phyloP scores from a whole-genome alignment of 1,140 invertebrate genomes.

The Drosophila tristis region DNA sequence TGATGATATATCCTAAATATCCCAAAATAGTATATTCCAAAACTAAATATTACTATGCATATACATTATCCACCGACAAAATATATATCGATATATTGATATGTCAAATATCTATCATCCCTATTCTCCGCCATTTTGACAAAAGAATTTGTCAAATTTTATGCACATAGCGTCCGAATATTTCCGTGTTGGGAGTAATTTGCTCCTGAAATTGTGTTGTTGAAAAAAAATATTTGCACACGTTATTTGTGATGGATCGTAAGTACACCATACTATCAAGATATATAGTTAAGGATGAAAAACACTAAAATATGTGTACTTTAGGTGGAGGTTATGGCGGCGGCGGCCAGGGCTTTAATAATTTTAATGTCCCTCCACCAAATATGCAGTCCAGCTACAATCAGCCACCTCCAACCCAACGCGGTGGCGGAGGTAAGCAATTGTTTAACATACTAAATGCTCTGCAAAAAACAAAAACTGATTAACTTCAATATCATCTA shows the following conservation, averaged over 20 bases:
- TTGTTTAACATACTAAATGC: background rate
- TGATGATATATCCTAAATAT: no score
- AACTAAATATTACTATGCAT: no score
- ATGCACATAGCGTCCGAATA: background rate
- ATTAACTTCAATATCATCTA: no score
- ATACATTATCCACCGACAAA: no score
- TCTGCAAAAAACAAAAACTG: background rate
- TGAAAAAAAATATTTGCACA: conserved; percentile 9
- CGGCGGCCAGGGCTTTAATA: conserved; percentile 77
- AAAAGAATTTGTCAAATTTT: conserved; percentile 40
- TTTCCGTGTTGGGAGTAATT: conserved; percentile 13
- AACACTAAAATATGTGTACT: conserved; percentile 37
- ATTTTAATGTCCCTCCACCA: conserved; percentile 80
- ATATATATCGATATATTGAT: no score
- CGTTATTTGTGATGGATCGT: conserved; percentile 61
- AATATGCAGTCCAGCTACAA: conserved; percentile 79
- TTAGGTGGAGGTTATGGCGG: conserved; percentile 75
- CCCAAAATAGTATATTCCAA: no score
- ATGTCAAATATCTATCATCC: conserved; percentile 31
- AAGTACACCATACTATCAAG: conserved; percentile 39
- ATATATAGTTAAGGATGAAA: conserved; percentile 4
- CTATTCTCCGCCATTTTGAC: conserved; percentile 67
- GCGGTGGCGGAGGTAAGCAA: conserved; percentile 65
- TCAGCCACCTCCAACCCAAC: conserved; percentile 83
- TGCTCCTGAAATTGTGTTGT: conserved; percentile 18